Conservation (phyloP, 1,140 invertebrate species). For the Micrasema longulum region DNA sequence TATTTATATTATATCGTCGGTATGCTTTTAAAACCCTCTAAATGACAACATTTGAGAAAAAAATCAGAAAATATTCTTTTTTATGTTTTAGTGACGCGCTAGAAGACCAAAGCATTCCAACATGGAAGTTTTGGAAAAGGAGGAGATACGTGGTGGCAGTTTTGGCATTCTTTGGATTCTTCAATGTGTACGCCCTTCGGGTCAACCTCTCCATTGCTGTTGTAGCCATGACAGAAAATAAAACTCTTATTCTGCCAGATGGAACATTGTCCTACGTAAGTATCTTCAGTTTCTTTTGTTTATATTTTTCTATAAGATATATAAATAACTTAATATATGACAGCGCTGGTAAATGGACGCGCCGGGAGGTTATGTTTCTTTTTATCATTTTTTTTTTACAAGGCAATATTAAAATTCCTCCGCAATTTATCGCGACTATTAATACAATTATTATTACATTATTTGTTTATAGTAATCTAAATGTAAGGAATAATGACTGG, state of each 20-base stretch:
- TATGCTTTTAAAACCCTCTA: too few species aligned
- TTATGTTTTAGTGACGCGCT: slow-evolving; percentile 63
- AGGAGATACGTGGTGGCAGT: slow-evolving; percentile 80
- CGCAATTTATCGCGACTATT: too few species aligned
- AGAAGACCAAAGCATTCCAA: slow-evolving; percentile 64
- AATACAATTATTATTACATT: too few species aligned
- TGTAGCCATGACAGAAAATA: slow-evolving; percentile 85
- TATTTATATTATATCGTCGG: too few species aligned
- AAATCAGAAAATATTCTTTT: too few species aligned
- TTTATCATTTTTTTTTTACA: too few species aligned
- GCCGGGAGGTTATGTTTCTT: too few species aligned
- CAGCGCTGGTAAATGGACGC: too few species aligned
- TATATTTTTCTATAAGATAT: not conserved
- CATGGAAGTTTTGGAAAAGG: slow-evolving; percentile 78
- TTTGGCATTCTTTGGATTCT: slow-evolving; percentile 88
- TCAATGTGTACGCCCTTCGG: slow-evolving; percentile 87
- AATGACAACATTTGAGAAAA: too few species aligned
- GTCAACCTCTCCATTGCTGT: slow-evolving; percentile 92
- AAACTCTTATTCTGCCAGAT: slow-evolving; percentile 69
- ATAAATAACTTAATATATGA: not conserved
- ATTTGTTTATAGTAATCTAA: too few species aligned
- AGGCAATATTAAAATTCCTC: too few species aligned
- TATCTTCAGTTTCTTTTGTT: slow-evolving; percentile 42
- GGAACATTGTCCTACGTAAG: slow-evolving; percentile 69
- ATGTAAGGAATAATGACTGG: too few species aligned